Evolutionary conservation across 2,888 invertebrate genomes (phyloP).

Genomic region (Drosophila affinis): DNA sequence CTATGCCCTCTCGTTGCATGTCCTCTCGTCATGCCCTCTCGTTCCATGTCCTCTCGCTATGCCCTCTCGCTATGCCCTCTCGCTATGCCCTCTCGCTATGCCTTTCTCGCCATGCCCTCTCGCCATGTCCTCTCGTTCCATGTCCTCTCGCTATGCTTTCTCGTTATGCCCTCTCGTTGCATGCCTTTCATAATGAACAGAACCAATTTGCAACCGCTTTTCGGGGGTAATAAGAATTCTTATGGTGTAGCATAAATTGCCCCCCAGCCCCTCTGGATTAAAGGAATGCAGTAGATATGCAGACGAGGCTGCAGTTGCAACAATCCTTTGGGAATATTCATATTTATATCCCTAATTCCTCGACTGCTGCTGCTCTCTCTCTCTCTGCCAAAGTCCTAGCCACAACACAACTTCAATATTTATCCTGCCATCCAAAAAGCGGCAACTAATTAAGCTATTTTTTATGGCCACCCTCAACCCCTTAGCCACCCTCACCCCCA

Average conservation of each 20-base stretch:
- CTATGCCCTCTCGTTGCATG: no score
- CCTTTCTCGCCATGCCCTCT: neutral
- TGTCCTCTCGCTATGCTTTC: no score
- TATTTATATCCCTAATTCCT: neutral
- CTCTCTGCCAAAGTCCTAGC: slow-evolving; percentile 22
- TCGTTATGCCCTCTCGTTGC: neutral
- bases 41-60: neutral
- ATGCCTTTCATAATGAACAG: slow-evolving; percentile 16
- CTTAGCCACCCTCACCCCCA: neutral
- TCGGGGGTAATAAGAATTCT: slow-evolving; percentile 9
- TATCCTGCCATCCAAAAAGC: slow-evolving; percentile 31
- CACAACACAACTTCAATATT: slow-evolving; percentile 41
- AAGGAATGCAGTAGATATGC: neutral
- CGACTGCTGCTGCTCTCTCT: slow-evolving; percentile 13
- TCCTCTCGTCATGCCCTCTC: no score
- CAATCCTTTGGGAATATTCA: neutral
- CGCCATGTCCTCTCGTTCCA: neutral
- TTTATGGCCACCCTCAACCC: slow-evolving; percentile 12
- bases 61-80: no score
- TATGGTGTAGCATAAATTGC: slow-evolving; percentile 10
- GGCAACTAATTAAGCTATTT: slow-evolving; percentile 51
- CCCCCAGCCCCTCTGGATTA: neutral
- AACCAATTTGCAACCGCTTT: slow-evolving; percentile 32
- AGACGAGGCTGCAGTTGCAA: neutral
- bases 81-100: neutral